Percentiles rank a stretch among this genome's conserved stretches.
phyloP scores from a whole-genome alignment of 2,888 invertebrate genomes.

The Noctua pronuba region DNA sequence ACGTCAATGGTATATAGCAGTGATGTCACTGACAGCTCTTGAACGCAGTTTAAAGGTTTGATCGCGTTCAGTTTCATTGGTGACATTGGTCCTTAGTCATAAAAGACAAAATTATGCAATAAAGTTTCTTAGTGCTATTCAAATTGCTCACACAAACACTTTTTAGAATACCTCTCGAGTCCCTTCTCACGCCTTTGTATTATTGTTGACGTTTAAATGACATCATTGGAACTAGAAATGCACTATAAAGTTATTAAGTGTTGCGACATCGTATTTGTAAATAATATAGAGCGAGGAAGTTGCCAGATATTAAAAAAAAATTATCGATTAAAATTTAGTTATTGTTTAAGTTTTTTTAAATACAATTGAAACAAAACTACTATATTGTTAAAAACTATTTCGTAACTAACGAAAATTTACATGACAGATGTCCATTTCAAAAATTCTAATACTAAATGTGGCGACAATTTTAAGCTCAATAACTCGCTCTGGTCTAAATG shows the following conservation, averaged over 20 bases:
- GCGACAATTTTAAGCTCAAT: conserved; percentile 44
- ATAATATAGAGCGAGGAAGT: conserved; percentile 31
- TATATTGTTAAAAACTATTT: background rate
- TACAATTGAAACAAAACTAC: background rate
- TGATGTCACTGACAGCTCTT: background rate
- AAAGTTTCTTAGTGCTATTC: background rate
- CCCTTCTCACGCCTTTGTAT: conserved; percentile 32
- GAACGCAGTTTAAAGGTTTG: background rate
- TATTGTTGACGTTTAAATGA: conserved; percentile 24
- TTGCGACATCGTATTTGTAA: conserved; percentile 24
- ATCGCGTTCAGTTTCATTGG: background rate
- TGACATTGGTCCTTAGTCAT: background rate
- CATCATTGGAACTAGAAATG: conserved; percentile 50
- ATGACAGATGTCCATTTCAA: background rate
- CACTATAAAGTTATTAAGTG: conserved; percentile 43
- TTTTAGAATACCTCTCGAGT: background rate
- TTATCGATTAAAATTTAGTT: no score
- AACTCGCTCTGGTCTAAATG: conserved; percentile 45
- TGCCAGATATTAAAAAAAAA: conserved; percentile 26
- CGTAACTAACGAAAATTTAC: background rate
- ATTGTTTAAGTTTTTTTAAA: background rate
- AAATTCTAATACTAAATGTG: background rate
- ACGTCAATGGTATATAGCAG: background rate
- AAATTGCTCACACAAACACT: conserved; percentile 23
- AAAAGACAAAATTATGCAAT: background rate